Conservation (phyloP, 2,113 vertebrate genomes). For the Sinocyclocheilus grahami region DNA sequence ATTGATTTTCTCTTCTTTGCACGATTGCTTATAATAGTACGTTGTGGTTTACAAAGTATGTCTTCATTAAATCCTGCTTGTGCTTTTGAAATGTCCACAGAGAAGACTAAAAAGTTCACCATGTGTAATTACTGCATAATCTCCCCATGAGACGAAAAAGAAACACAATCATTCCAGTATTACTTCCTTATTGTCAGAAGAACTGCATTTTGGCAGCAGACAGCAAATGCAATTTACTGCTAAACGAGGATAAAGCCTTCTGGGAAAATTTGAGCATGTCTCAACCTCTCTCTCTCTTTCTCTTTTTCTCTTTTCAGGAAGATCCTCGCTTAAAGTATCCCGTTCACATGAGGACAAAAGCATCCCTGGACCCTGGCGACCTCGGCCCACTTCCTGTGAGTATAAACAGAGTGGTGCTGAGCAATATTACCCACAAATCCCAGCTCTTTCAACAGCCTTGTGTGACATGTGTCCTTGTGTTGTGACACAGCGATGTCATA, state of each 20-base stretch:
- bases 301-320: conserved; percentile 78
- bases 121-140: neutral
- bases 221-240: conserved; percentile 24
- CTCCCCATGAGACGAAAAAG: neutral
- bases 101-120: neutral
- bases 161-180: neutral
- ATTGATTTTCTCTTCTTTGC: neutral
- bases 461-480: neutral
- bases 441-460: neutral
- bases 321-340: conserved; percentile 98
- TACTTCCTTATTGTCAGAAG: neutral
- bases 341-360: conserved; percentile 93
- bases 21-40: neutral
- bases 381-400: conserved; percentile 96
- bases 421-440: conserved; percentile 40
- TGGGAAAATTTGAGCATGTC: neutral
- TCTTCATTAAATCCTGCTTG: neutral
- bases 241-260: conserved; percentile 31
- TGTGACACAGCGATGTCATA: neutral
- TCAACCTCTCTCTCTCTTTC: conserved; percentile 21
- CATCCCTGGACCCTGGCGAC: conserved; percentile 93
- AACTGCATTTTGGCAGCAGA: conserved; percentile 38
- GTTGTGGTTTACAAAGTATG: neutral
- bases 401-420: conserved; percentile 57
- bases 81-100: neutral